Base-by-base conservation (phyloP, 2,113 vertebrate species). In the Triplophysa rosa region DNA sequence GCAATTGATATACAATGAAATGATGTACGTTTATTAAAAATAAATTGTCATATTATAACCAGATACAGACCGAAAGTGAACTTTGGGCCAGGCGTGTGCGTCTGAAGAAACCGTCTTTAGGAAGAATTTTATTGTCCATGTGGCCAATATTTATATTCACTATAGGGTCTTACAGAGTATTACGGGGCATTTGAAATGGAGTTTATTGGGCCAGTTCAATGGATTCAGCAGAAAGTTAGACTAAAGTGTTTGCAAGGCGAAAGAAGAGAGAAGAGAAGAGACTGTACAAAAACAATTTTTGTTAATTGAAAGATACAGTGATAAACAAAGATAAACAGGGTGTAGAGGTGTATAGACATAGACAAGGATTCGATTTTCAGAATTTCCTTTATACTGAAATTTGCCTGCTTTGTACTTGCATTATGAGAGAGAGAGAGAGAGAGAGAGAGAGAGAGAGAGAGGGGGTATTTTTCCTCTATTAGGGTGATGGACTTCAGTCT, bases 161-260 rank as follows among this genome's bases (percentile, higher is more conserved):
- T 40, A 16, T 45, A 12, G 49, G 56, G 56, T 71, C 80, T 77
- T 77, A 24, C 49, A 33, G 47, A 37, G 45, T 56, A 47, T 76
- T 67, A 76, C 13, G 26, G 45, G 24, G 24, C 58, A 37, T 67
- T 82, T 70, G 66, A 56, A 47, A 65, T 65, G 47, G 65, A 59
- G 23, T 40, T 63, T 80, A 26, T 66, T 79, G 74, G 29, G 70
- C 81, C 67, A 69, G 12, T 69, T 29, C 45, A 23, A 56, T 67
- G 69, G 23, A 47, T 78, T 49, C 40, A 49, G 42, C 9, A 63
- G 9, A 63, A 74, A 37, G 24, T 75, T 37, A 63, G 21, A 1
- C 4, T 26, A 8, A n/a, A 26, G 9, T 74, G 9, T 16, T 45
- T 26, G 23, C 8, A 16, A 24, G n/a, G 64, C 17, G 68, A 59